phyloP scores from a whole-genome alignment of 1,140 invertebrate genomes.

The Coptotermes formosanus region DNA sequence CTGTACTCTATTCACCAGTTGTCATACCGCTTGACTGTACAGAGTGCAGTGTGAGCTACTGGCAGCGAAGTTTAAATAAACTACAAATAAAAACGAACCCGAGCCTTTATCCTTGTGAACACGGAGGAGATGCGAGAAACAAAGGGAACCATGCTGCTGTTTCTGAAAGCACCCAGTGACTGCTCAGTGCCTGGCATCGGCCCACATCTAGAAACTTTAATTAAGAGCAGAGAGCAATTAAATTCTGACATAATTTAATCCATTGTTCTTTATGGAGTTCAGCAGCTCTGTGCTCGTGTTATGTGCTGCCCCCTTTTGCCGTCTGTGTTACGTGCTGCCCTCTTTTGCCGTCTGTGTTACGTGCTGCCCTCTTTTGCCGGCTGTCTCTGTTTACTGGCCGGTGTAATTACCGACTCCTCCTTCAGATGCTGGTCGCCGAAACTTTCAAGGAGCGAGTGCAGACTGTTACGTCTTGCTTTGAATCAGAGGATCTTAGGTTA shows the following conservation, averaged over 20 bases:
- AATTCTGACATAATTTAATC: background rate
- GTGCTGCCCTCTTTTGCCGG: background rate
- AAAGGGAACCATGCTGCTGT: too few relatives aligned
- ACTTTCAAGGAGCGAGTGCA: too few relatives aligned
- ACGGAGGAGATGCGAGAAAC: background rate
- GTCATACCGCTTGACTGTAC: too few relatives aligned
- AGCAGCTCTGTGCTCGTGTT: background rate
- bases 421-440: background rate
- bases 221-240: slow-evolving; percentile 2
- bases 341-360: background rate
- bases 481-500: too few relatives aligned
- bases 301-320: background rate
- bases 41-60: too few relatives aligned
- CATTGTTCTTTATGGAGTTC: background rate
- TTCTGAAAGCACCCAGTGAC: background rate
- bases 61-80: too few relatives aligned
- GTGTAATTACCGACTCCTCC: background rate
- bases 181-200: background rate
- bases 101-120: background rate
- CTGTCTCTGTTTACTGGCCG: background rate
- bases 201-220: background rate
- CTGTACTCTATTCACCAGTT: too few relatives aligned
- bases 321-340: background rate
- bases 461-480: too few relatives aligned
- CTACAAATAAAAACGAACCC: too few relatives aligned